These are phyloP conservation scores for Tyria jacobaeae DNA, from an alignment of 2,888 invertebrate species.

Conservation along the genomic window DNA sequence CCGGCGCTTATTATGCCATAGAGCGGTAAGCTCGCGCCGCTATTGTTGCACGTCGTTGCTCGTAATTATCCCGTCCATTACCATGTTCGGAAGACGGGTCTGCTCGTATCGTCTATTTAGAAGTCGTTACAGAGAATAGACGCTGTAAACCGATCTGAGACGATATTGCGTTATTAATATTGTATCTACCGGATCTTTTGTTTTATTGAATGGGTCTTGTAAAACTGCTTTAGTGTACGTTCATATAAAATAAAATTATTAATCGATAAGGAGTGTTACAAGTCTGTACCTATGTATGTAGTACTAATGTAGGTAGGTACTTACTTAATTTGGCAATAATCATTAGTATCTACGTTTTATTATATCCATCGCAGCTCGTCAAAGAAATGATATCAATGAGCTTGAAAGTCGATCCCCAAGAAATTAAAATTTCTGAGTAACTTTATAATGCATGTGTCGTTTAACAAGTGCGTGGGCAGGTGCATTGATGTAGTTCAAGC, in stretches of 20 bases:
- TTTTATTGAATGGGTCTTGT: conserved; percentile 63
- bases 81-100: conserved; percentile 82
- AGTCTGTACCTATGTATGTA: not conserved
- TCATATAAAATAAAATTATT: conserved; percentile 39
- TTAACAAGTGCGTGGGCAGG: conserved; percentile 49
- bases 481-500: conserved; percentile 52
- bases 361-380: conserved; percentile 23
- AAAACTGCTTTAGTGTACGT: conserved; percentile 39
- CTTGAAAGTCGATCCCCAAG: conserved; percentile 9
- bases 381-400: not conserved
- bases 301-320: not conserved
- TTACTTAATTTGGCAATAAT: not conserved
- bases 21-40: conserved; percentile 81
- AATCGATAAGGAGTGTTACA: conserved; percentile 13
- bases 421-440: conserved; percentile 17
- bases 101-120: conserved; percentile 79
- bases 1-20: conserved; percentile 85
- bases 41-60: conserved; percentile 85
- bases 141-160: conserved; percentile 73
- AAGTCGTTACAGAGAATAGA: conserved; percentile 80
- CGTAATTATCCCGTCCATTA: conserved; percentile 86
- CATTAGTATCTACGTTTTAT: not conserved
- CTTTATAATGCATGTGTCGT: conserved; percentile 16
- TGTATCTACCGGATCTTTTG: conserved; percentile 62
- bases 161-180: conserved; percentile 75